These are phyloP conservation scores for Cataglyphis hispanica DNA, from an alignment of 1,140 invertebrate species.

Conservation along the genomic window DNA sequence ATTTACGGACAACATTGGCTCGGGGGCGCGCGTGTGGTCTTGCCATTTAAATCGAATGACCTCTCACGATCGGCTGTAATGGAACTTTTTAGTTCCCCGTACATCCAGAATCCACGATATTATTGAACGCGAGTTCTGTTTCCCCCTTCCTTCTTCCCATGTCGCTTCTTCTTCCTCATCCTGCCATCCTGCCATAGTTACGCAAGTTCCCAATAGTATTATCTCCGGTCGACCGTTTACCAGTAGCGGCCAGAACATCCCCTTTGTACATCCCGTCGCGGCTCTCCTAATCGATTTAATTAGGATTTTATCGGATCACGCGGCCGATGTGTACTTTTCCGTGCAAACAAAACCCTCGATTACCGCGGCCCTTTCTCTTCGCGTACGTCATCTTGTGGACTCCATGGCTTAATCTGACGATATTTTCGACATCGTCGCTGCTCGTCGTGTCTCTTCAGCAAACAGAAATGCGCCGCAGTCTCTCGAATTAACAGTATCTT, in stretches of 20 bases:
- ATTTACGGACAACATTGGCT: conserved; percentile 30
- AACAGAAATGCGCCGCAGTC: conserved; percentile 45
- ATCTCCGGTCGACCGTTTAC: conserved; percentile 58
- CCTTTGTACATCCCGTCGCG: conserved; percentile 20
- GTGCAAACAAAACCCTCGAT: conserved; percentile 58
- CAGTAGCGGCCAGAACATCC: conserved; percentile 43
- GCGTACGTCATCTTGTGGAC: background rate
- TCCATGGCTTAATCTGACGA: conserved; percentile 18
- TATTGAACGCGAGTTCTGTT: conserved; percentile 42
- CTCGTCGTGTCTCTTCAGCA: conserved; percentile 29
- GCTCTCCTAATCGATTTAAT: conserved; percentile 69
- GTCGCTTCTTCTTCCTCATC: too few species aligned
- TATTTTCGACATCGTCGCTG: conserved; percentile 17
- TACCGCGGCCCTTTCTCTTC: background rate
- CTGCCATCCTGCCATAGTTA: conserved; percentile 22
- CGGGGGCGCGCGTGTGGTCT: background rate
- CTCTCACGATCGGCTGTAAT: conserved; percentile 40
- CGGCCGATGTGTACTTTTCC: conserved; percentile 58
- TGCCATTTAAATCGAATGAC: conserved; percentile 51
- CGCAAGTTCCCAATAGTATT: conserved; percentile 69
- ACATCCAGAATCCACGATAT: conserved; percentile 48
- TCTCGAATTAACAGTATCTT: conserved; percentile 47
- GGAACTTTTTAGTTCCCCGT: conserved; percentile 21
- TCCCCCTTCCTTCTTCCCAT: background rate
- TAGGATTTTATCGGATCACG: conserved; percentile 64